Evolutionary conservation across 2,797 vertebrate species (phyloP).

Genomic region (Macrochelys suwanniensis): DNA sequence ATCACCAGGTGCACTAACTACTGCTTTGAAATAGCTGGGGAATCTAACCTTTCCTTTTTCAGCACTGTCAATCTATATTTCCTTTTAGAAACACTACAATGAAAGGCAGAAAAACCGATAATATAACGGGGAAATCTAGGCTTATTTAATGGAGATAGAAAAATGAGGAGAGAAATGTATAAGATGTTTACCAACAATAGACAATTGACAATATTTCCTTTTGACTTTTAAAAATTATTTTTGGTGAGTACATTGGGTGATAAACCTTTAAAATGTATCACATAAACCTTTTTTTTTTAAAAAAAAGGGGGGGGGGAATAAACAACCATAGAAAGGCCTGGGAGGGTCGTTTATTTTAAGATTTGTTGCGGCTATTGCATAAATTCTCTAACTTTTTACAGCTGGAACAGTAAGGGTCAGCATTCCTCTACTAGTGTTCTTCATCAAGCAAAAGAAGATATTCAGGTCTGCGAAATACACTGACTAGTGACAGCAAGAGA

Average conservation of each 20-base stretch:
- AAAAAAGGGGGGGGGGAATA: background rate
- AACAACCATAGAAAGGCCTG: background rate
- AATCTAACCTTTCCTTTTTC: background rate
- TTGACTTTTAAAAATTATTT: background rate
- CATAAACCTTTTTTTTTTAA: background rate
- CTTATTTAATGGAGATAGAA: fast-evolving
- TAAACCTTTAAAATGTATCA: background rate
- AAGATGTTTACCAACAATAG: background rate
- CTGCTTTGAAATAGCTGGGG: background rate
- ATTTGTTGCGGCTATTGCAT: background rate
- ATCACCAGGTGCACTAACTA: background rate
- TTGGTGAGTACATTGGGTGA: background rate
- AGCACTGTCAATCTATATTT: background rate
- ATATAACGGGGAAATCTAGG: background rate
- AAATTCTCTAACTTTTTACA: background rate
- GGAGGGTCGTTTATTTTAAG: background rate
- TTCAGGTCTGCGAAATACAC: constrained; percentile 18
- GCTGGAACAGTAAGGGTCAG: background rate
- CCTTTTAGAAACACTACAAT: background rate
- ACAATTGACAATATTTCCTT: background rate
- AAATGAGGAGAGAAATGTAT: background rate
- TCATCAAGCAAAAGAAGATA: constrained; percentile 6
- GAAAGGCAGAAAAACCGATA: background rate
- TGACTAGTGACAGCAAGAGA: background rate
- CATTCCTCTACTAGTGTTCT: constrained; percentile 11